Base-by-base conservation (phyloP, 2,113 vertebrate genomes). In the Aplodontia rufa region DNA sequence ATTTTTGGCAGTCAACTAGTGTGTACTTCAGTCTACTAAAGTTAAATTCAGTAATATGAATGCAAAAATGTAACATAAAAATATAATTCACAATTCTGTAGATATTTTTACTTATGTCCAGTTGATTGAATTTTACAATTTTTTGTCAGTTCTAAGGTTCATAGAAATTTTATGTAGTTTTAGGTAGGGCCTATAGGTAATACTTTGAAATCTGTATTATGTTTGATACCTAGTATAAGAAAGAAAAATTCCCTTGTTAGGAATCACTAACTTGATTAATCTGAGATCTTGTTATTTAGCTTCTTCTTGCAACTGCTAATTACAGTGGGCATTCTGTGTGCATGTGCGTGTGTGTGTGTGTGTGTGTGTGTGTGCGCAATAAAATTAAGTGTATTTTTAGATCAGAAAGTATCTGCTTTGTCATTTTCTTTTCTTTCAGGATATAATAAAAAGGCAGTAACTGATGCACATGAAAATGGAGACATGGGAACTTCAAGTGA, bases 361-460 rank as follows among this genome's bases (percentile, higher is more conserved):
- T 88, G 75, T 96, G 45, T 85, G 10, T 14, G n/a, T 82, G 82
- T 71, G 83, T 69, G 7, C 35, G 80, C 55, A 93, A 17, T 90
- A 87, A 87, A 90, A 80, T 22, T 84, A n/a, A 62, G 37, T 24
- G 32, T 37, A 47, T 83, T 76, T 93, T 74, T 12, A 74, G 22
- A 71, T 19, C 62, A 90, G n/a, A 66, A 81, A 64, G 4, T 51
- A 49, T 53, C 12, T 80, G 0, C 2, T 71, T 45, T 66, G n/a
- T 78, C 40, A 26, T 66, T 58, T 84, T 22, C 30, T 19, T 85
- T n/a, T 95, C 40, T 98, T 98, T 55, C 96, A 99, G 99, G 98
- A 68, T 99, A 99, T 98, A 99, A 99, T 98, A 99, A 99, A 98
- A 99, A 99, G 96, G 96, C 99, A 64, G 98, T 98, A 96, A 98